Conservation (phyloP, 2,797 vertebrate genomes). For the Lepilemur ruficaudatus region DNA sequence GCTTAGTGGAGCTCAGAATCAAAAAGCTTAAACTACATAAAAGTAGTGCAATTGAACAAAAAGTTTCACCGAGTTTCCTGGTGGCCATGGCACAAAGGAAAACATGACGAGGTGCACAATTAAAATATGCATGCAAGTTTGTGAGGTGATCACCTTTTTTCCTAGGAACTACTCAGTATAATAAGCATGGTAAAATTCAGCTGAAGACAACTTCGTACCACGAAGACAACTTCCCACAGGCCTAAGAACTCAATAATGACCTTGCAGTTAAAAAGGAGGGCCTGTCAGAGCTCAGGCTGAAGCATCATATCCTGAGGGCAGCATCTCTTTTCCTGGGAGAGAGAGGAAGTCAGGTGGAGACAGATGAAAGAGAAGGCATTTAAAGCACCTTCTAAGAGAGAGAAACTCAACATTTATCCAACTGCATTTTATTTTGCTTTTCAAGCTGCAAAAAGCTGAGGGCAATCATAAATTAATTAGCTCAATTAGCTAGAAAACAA, state of each 20-base stretch:
- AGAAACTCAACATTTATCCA: slow-evolving; percentile 12
- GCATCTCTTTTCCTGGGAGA: neutral
- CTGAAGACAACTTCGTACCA: neutral
- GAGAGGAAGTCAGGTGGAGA: neutral
- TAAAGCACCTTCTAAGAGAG: neutral
- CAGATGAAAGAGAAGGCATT: neutral
- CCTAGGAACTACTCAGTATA: neutral
- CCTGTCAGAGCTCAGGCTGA: neutral
- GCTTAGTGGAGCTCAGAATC: neutral
- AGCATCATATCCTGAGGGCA: neutral
- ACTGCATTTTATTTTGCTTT: neutral
- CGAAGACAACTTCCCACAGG: neutral
- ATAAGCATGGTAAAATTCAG: neutral
- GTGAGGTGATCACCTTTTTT: neutral
- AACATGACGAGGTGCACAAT: neutral
- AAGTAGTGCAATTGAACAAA: neutral
- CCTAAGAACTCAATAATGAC: neutral
- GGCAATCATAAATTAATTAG: neutral
- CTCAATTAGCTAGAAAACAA: neutral
- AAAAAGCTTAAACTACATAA: slow-evolving; percentile 8
- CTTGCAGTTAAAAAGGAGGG: neutral
- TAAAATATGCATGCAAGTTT: neutral
- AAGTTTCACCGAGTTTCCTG: neutral
- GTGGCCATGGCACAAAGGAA: neutral
- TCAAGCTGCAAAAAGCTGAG: neutral